Base-by-base conservation (phyloP, 2,888 invertebrate species). In the Trypoxylon attenuatum region DNA sequence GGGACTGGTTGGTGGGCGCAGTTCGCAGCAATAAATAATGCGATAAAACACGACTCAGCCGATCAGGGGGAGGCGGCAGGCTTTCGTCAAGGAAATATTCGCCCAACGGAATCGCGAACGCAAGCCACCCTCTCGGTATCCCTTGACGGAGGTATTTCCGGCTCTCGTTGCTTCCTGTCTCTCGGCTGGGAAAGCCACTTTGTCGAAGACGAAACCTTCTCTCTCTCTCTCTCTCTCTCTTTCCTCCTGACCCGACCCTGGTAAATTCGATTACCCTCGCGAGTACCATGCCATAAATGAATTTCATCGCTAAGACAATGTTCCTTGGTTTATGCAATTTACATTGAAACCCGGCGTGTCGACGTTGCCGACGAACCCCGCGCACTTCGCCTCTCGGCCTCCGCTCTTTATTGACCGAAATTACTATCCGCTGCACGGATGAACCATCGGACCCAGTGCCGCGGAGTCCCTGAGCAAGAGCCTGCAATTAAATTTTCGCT, bases 31-130 rank as follows among this genome's bases (percentile, higher is more conserved):
- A 86, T 87, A 86, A 87, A 86, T 86, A 86, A 86, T 86, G 80
- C 85, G 86, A 87, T 87, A 87, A 87, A 87, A 86, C 86, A 85
- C 84, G 85, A 86, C 84, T 82, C 84, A 77, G 82, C 80, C 82
- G 79, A 83, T 83, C 84, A 81, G 5, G 25, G 45, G 43, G 60
- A 53, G 60, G 65, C 33, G 59, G 58, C 33, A 42, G 70, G 65
- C 63, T 68, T 76, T 69, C 60, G 57, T 56, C 49, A 54, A 55
- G 61, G 62, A 68, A 56, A 71, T 54, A 68, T 63, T 69, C 62
- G 19, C 56, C 25, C 23, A 41, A 5, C 22, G 22, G 1, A 22
- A 13, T 5, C 29, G 19, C 45, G 13, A 16, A 13, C 45, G 13
- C 43, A 39, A 42, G 22, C 49, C 38, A 42, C 25, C 51, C 56